phyloP scores from a whole-genome alignment of 2,797 vertebrate genomes.

The Phalloptychus januarius region DNA sequence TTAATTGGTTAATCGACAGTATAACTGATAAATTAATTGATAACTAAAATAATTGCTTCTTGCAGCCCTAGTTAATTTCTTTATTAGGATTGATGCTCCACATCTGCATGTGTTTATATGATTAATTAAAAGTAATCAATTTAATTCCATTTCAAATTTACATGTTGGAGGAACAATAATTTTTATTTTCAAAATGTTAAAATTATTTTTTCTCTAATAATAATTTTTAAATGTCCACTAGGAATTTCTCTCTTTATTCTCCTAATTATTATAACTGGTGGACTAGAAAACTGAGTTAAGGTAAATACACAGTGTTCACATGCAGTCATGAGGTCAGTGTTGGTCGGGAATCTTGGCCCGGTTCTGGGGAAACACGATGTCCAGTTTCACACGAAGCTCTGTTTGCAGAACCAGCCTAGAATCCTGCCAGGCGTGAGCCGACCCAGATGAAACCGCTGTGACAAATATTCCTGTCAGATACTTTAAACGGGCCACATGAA shows the following conservation, averaged over 20 bases:
- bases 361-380: constrained; percentile 2
- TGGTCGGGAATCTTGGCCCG: constrained; percentile 15
- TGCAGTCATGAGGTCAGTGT: background rate
- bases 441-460: constrained; percentile 2
- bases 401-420: constrained; percentile 23
- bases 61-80: too few relatives aligned
- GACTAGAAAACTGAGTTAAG: background rate
- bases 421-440: constrained; percentile 9
- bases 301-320: background rate
- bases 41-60: too few relatives aligned
- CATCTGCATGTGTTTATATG: background rate
- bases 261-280: background rate
- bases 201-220: background rate
- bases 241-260: background rate
- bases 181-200: background rate
- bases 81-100: background rate
- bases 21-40: too few relatives aligned
- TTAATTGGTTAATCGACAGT: too few relatives aligned
- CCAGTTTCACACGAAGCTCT: constrained; percentile 1
- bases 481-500: background rate
- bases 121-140: background rate
- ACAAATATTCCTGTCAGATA: background rate
- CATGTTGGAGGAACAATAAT: background rate
- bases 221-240: background rate
- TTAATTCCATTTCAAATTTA: background rate